phyloP scores from a whole-genome alignment of 30 jellyfish, hydroid and myxozoan species.

The Hydractinia echinata region DNA sequence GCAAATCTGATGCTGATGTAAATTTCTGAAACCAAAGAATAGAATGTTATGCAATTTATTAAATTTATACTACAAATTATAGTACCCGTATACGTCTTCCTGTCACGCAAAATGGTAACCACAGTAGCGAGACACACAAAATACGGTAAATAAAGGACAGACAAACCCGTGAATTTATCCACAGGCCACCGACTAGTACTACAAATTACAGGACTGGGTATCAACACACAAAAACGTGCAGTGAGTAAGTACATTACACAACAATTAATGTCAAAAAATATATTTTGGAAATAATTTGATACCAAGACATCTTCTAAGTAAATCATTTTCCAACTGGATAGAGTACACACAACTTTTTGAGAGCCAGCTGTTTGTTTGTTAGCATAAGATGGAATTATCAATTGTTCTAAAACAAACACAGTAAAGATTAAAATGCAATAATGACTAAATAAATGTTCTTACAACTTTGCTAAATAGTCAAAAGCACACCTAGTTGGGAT shows the following conservation, averaged over 20 bases:
- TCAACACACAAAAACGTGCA: no score
- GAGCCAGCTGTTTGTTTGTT: not conserved
- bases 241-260: no score
- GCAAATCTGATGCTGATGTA: conserved; percentile 5
- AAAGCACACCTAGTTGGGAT: conserved; percentile 54
- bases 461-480: not conserved
- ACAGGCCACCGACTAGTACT: no score
- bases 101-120: no score
- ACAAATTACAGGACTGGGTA: no score
- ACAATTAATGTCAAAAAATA: no score
- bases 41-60: no score
- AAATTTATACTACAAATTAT: not conserved
- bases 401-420: not conserved
- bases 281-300: not conserved
- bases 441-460: not conserved
- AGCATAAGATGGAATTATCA: not conserved
- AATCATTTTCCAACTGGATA: conserved; percentile 31
- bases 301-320: conserved; percentile 17
- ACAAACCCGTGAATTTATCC: no score
- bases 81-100: not conserved
- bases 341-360: conserved; percentile 6
- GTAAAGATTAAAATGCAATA: not conserved
- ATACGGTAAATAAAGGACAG: no score
- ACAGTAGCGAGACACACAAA: no score
- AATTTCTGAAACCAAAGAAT: not conserved